A percentile compares a stretch with the other conserved stretches of the same genome.
Conservation (phyloP, 2,888 invertebrate genomes). For the Cheilosia variabilis region DNA sequence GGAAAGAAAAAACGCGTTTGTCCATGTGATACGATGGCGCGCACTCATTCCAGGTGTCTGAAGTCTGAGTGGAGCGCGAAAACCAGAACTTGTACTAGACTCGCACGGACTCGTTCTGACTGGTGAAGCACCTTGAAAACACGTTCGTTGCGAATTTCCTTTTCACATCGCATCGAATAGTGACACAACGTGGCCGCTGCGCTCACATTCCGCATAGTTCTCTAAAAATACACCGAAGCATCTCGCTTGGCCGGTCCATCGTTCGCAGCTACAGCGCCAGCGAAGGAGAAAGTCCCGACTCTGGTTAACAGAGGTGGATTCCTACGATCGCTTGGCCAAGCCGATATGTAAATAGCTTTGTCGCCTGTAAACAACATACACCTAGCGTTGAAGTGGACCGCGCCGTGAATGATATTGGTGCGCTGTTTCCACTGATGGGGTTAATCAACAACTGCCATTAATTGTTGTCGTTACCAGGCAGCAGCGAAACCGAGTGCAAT, state of each 20-base stretch:
- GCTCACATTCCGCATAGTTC: conserved; percentile 64
- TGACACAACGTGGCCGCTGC: conserved; percentile 48
- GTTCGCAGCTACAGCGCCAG: not conserved
- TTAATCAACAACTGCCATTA: conserved; percentile 55
- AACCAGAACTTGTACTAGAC: conserved; percentile 34
- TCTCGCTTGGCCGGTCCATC: conserved; percentile 54
- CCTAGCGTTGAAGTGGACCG: conserved; percentile 5
- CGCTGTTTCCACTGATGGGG: conserved; percentile 48
- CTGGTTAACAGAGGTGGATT: conserved; percentile 41
- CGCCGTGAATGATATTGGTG: conserved; percentile 14
- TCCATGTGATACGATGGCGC: conserved; percentile 31
- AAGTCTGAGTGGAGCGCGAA: conserved; percentile 43
- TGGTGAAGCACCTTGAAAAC: conserved; percentile 67
- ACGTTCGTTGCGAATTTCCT: conserved; percentile 57
- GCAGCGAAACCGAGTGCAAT: conserved; percentile 38
- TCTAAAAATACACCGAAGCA: conserved; percentile 46
- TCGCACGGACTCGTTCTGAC: conserved; percentile 56
- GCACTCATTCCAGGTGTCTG: conserved; percentile 57
- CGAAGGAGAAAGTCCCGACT: conserved; percentile 55
- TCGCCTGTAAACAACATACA: conserved; percentile 1
- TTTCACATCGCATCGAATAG: conserved; percentile 50
- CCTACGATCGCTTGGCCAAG: conserved; percentile 23
- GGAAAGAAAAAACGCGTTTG: conserved; percentile 43
- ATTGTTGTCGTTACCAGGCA: conserved; percentile 45
- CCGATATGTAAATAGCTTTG: conserved; percentile 44